These are phyloP conservation scores for Vandiemenella viatica DNA, from an alignment of 2,888 invertebrate genomes.

Conservation along the genomic window DNA sequence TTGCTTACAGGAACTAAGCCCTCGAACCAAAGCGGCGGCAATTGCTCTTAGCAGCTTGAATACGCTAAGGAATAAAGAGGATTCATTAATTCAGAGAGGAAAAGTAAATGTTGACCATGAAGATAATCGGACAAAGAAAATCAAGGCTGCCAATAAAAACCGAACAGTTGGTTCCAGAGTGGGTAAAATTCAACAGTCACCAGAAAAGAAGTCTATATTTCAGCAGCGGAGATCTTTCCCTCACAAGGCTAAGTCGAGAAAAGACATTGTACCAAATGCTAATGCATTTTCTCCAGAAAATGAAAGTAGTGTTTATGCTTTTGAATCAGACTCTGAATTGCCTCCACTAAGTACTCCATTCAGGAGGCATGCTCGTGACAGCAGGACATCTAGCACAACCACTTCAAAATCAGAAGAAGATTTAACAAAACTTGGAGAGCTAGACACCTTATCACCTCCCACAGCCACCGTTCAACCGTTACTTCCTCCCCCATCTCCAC, in stretches of 20 bases:
- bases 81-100: too few species aligned
- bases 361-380: conserved; percentile 29
- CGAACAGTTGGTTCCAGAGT: too few species aligned
- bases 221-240: conserved; percentile 40
- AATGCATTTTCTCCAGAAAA: conserved; percentile 51
- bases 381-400: conserved; percentile 26
- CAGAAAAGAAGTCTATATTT: conserved; percentile 24
- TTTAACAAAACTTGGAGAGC: conserved; percentile 26
- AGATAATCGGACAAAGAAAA: too few species aligned
- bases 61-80: background rate
- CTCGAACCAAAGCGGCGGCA: too few species aligned
- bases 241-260: conserved; percentile 37
- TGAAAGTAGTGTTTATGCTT: conserved; percentile 55
- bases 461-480: background rate
- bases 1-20: too few species aligned
- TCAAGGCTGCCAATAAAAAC: background rate
- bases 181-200: background rate
- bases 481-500: too few species aligned
- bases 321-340: conserved; percentile 48
- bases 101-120: too few species aligned
- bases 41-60: too few species aligned
- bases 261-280: conserved; percentile 29
- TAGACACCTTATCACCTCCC: conserved; percentile 3
- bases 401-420: conserved; percentile 33
- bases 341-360: conserved; percentile 41